Conservation (phyloP, 2,113 vertebrate species). For the Telmatochromis brachygnathus region DNA sequence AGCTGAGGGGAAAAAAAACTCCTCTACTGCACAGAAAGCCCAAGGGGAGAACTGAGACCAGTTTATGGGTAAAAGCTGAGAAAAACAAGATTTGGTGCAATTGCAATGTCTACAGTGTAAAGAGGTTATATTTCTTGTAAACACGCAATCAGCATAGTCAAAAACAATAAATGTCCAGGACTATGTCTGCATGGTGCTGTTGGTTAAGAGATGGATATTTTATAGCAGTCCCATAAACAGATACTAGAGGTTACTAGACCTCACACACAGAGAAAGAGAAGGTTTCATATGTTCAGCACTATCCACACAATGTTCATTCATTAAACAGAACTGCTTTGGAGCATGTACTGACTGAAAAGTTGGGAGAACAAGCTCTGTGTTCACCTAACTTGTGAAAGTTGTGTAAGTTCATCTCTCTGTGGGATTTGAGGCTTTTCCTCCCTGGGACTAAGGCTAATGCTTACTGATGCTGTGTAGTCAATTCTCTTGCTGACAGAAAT, state of each 20-base stretch:
- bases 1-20: conserved; percentile 20
- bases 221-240: neutral
- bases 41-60: conserved; percentile 68
- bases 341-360: neutral
- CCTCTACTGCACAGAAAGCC: conserved; percentile 67
- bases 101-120: conserved; percentile 3
- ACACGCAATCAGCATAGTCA: neutral
- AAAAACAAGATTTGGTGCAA: conserved; percentile 64
- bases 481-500: neutral
- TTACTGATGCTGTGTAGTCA: neutral
- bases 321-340: neutral
- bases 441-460: neutral
- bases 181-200: neutral
- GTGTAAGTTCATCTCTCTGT: neutral
- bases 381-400: neutral
- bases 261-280: neutral
- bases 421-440: neutral
- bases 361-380: neutral
- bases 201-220: neutral
- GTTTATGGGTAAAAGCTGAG: conserved; percentile 73
- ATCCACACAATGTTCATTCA: neutral
- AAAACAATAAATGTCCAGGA: neutral
- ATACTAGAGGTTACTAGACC: neutral
- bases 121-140: conserved; percentile 27
- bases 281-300: neutral